Evolutionary conservation across 2,113 vertebrate genomes (phyloP).

Genomic region (Glaucomys volans): DNA sequence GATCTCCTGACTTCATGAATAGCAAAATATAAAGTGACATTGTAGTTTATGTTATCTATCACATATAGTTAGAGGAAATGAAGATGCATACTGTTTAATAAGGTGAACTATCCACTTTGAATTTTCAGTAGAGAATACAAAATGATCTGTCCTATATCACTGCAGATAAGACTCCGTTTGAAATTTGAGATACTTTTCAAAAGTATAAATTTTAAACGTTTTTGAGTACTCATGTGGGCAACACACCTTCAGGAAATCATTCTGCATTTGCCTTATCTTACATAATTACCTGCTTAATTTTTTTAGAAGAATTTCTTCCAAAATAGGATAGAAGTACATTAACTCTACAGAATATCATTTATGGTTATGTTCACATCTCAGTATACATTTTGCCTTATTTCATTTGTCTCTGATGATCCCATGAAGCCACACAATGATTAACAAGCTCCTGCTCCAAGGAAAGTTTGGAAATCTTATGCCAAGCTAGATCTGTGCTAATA

Average conservation of each 20-base stretch:
- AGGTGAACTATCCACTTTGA: not conserved
- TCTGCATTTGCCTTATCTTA: not conserved
- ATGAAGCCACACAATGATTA: not conserved
- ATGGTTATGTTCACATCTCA: not conserved
- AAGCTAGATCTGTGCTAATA: not conserved
- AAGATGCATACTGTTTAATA: not conserved
- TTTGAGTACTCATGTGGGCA: not conserved
- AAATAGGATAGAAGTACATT: not conserved
- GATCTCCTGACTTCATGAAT: not conserved
- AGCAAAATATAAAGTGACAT: not conserved
- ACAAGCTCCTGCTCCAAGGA: not conserved
- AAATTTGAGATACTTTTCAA: not conserved
- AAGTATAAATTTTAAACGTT: not conserved
- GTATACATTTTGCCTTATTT: not conserved
- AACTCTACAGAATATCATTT: not conserved
- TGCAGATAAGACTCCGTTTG: not conserved
- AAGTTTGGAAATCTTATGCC: not conserved
- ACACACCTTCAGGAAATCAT: not conserved
- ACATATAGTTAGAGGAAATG: not conserved
- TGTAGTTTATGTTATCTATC: not conserved
- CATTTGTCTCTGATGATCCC: not conserved
- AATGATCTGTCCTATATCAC: not conserved
- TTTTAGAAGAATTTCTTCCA: conserved; percentile 16
- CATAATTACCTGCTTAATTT: not conserved
- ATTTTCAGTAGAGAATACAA: conserved; percentile 19